These are phyloP conservation scores for Cettia cetti DNA, from an alignment of 2,113 vertebrate genomes.

Conservation along the genomic window DNA sequence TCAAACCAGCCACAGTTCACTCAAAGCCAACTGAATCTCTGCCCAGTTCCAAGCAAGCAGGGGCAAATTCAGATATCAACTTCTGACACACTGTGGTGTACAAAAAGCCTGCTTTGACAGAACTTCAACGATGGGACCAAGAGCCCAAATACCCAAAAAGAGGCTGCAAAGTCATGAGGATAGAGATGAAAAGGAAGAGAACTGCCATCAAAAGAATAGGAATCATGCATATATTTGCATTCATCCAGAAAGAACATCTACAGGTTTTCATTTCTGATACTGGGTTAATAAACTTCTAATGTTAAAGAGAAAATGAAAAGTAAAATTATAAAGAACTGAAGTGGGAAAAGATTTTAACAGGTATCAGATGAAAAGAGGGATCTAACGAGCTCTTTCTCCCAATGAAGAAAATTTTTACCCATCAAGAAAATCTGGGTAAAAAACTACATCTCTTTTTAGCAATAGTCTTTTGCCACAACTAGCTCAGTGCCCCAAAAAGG, in stretches of 20 bases:
- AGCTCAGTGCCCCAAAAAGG: background rate
- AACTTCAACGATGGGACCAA: background rate
- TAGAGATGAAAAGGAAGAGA: background rate
- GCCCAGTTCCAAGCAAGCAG: background rate
- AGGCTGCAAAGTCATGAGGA: background rate
- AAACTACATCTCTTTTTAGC: background rate
- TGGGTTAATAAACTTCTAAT: background rate
- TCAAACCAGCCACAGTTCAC: background rate
- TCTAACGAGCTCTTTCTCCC: background rate
- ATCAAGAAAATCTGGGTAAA: background rate
- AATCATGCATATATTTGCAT: background rate
- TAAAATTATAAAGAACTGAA: background rate
- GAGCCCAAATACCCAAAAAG: background rate
- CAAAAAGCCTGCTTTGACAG: background rate
- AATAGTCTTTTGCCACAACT: background rate
- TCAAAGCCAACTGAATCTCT: conserved; percentile 23
- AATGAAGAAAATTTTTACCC: too few relatives aligned
- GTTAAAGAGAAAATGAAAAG: background rate
- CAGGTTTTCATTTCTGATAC: background rate
- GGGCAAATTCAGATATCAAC: background rate
- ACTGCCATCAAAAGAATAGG: background rate
- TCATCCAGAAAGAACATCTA: background rate
- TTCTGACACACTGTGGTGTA: background rate
- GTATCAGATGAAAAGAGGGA: background rate
- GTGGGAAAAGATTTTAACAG: background rate